Evolutionary conservation across 2,888 invertebrate species (phyloP), one percentile per base, ranked within the genome.

Genomic region (Tachina lurida): DNA sequence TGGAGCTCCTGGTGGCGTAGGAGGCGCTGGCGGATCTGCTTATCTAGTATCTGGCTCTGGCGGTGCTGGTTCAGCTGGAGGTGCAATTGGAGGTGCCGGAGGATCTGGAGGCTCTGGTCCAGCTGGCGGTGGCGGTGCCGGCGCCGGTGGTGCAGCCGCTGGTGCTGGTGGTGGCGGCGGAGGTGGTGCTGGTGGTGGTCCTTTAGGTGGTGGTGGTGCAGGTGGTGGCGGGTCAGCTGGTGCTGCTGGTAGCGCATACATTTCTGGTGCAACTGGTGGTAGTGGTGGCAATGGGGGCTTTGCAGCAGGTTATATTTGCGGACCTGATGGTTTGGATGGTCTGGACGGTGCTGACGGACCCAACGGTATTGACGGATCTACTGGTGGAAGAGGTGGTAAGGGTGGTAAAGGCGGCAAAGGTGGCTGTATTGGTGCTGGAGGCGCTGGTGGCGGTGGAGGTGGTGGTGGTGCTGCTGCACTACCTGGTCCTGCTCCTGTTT

Each of bases 371-470:
- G 89, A 89, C 3, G 91, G 90, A 9, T 91, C 91, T n/a, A 84
- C 87, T 22, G 91, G 91, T 4, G 91, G 91, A 2, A 88, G 88
- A n/a, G 91, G 90, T 10, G 91, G 91, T n/a, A 87, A 87, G n/a
- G 91, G 91, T 4, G 91, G 91, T 2, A 88, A 90, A n/a, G 91
- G 91, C 3, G 87, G 87, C 8, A 90, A 84, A 13, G 87, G 87
- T 22, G 87, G 81, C 41, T 81, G 86, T 22, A 77, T 63, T 10
- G 87, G 87, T 10, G 90, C 88, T 56, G 91, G 90, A 1, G 90
- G 89, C 7, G 91, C 88, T 13, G 91, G 91, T 10, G 62, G 90
- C 7, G 90, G 86, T 22, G 91, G 87, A 10, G 86, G 83, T 85
- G 52, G 88, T 87, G 54, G 87, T 88, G 68, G 90, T 88, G 63